Evolutionary conservation across 2,113 vertebrate genomes (phyloP).

Genomic region (Potamarius usumacintae): DNA sequence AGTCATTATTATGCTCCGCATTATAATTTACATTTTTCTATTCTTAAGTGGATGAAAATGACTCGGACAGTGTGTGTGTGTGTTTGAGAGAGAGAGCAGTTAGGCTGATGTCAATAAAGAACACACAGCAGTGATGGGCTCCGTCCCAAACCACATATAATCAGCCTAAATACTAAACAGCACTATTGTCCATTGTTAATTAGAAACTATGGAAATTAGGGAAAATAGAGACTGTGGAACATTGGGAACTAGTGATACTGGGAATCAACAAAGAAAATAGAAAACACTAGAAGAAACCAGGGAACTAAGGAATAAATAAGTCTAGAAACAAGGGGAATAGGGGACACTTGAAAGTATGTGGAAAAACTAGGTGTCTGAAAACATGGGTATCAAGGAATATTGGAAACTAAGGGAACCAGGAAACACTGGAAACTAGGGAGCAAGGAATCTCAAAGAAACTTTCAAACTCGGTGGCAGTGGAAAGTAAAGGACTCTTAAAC

Average conservation of each 20-base stretch:
- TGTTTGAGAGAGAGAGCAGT: neutral
- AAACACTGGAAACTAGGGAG: neutral
- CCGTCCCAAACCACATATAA: neutral
- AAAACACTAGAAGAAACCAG: neutral
- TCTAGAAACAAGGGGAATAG: neutral
- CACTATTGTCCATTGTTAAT: neutral
- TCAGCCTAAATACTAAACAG: neutral
- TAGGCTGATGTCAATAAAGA: neutral
- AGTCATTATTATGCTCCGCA: neutral
- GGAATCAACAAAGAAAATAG: neutral
- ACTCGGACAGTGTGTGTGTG: neutral
- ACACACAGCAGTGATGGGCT: neutral
- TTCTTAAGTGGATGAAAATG: neutral
- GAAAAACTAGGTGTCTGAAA: neutral
- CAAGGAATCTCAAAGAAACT: neutral
- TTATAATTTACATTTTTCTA: constrained; percentile 9
- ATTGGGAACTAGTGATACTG: neutral
- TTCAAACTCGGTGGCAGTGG: too few relatives aligned
- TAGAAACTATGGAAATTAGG: neutral
- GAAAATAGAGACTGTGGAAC: neutral
- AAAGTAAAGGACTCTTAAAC: too few relatives aligned
- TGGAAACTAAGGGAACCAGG: too few relatives aligned
- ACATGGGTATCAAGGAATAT: neutral
- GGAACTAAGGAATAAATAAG: neutral
- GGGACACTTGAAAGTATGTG: neutral